Conservation (phyloP, 2,797 vertebrate species). For the Taenioides sp. region DNA sequence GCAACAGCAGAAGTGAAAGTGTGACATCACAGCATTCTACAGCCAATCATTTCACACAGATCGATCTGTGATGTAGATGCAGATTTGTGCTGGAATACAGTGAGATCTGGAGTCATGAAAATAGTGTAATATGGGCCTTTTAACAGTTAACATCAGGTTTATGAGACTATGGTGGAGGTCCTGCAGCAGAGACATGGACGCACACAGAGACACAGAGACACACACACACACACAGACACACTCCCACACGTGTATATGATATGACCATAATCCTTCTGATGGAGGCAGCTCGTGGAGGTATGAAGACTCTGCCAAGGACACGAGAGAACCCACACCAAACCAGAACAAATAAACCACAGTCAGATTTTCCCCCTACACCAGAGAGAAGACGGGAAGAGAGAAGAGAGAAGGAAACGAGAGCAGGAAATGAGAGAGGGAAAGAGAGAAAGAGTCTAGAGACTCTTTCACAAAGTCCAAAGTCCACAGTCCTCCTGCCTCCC, state of each 20-base stretch:
- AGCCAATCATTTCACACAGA: no score
- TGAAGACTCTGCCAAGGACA: slow-evolving; percentile 64
- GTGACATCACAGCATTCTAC: no score
- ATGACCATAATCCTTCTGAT: slow-evolving; percentile 62
- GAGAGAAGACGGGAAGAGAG: slow-evolving; percentile 30
- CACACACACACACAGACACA: slow-evolving; percentile 16
- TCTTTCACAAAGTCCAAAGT: no score
- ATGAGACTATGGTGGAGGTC: slow-evolving; percentile 19
- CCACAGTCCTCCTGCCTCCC: slow-evolving; percentile 66
- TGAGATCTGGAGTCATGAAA: no score
- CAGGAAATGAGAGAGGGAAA: slow-evolving; percentile 39
- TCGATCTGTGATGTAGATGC: no score
- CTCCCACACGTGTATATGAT: slow-evolving; percentile 40
- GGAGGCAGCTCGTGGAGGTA: slow-evolving; percentile 71
- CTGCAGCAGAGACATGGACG: slow-evolving; percentile 30
- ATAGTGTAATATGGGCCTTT: slow-evolving; percentile 16
- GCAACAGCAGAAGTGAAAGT: no score
- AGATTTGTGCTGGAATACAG: no score
- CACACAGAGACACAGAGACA: slow-evolving; percentile 16
- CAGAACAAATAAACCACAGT: slow-evolving; percentile 76
- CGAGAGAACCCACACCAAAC: slow-evolving; percentile 72
- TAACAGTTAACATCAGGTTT: slow-evolving; percentile 36
- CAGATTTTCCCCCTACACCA: slow-evolving; percentile 65
- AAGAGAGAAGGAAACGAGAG: slow-evolving; percentile 54
- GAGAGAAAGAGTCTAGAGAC: no score